Percentiles rank a stretch among this genome's conserved stretches.
Evolutionary conservation across 2,888 invertebrate species (phyloP).

Genomic region (Euzophera pinguis): DNA sequence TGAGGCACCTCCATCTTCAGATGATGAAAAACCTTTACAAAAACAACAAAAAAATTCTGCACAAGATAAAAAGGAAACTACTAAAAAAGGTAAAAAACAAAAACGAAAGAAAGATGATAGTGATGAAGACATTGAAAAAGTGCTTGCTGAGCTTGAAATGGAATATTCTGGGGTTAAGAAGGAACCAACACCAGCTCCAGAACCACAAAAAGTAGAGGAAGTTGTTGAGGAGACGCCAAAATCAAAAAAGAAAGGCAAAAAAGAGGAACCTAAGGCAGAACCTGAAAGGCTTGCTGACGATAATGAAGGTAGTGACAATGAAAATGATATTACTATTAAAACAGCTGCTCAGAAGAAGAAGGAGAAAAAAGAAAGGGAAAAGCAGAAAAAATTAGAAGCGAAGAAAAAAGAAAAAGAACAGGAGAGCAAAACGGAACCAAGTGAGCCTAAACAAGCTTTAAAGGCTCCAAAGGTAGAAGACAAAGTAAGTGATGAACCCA

Average conservation of each 20-base stretch:
- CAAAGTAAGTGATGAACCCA: constrained; percentile 42
- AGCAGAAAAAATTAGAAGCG: constrained; percentile 85
- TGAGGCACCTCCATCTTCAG: constrained; percentile 66
- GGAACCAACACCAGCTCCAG: constrained; percentile 61
- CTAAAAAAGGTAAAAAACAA: constrained; percentile 86
- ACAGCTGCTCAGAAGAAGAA: constrained; percentile 93
- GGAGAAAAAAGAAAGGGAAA: constrained; percentile 91
- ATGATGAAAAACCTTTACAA: constrained; percentile 60
- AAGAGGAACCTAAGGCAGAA: constrained; percentile 49
- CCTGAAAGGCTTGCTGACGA: constrained; percentile 52
- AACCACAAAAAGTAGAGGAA: constrained; percentile 52
- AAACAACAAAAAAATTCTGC: constrained; percentile 55
- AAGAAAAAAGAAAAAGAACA: constrained; percentile 77
- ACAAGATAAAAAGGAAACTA: constrained; percentile 66
- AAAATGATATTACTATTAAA: constrained; percentile 83
- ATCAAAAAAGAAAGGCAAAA: constrained; percentile 64
- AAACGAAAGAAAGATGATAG: constrained; percentile 88
- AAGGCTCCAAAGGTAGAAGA: constrained; percentile 39
- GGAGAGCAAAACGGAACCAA: constrained; percentile 49
- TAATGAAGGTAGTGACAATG: constrained; percentile 73
- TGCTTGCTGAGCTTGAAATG: constrained; percentile 89
- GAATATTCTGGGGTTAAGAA: constrained; percentile 86
- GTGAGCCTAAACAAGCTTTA: constrained; percentile 33
- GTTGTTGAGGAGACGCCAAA: constrained; percentile 59
- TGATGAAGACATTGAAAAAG: constrained; percentile 90